These are phyloP conservation scores for Ctenodactylus gundi DNA, from an alignment of 2,113 vertebrate genomes.

Conservation along the genomic window DNA sequence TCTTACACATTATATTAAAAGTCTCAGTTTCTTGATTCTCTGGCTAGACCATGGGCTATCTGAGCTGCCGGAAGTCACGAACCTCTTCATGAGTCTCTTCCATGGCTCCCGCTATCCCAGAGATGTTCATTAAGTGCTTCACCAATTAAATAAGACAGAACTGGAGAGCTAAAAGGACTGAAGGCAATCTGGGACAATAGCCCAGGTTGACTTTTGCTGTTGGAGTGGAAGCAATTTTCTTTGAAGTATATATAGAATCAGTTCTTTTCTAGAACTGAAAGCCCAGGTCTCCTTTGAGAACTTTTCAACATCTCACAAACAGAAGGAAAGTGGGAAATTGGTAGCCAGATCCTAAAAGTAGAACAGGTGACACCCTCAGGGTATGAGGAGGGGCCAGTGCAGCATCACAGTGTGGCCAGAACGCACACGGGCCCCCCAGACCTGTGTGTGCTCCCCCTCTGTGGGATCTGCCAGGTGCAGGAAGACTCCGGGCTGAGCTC, in stretches of 20 bases:
- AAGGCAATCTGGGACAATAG: neutral
- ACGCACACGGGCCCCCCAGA: too few species aligned
- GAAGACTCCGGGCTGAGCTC: neutral
- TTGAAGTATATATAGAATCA: neutral
- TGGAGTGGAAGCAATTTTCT: neutral
- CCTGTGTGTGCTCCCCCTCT: accelerated
- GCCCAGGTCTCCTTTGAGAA: neutral
- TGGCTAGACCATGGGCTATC: neutral
- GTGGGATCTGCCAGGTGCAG: neutral
- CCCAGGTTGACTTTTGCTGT: neutral
- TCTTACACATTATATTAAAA: neutral
- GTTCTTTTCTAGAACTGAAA: conserved; percentile 19
- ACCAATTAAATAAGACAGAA: neutral
- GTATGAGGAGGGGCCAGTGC: neutral
- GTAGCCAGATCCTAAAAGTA: neutral
- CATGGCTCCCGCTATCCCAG: neutral
- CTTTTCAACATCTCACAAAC: neutral
- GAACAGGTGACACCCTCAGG: neutral
- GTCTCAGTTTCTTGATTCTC: neutral
- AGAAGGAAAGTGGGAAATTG: neutral
- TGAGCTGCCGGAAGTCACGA: neutral
- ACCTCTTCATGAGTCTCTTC: neutral
- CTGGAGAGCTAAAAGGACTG: neutral
- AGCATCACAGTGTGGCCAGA: neutral
- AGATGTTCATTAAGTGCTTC: neutral